Base-by-base conservation (phyloP, 2,797 vertebrate species). In the Enteromius mattozi region DNA sequence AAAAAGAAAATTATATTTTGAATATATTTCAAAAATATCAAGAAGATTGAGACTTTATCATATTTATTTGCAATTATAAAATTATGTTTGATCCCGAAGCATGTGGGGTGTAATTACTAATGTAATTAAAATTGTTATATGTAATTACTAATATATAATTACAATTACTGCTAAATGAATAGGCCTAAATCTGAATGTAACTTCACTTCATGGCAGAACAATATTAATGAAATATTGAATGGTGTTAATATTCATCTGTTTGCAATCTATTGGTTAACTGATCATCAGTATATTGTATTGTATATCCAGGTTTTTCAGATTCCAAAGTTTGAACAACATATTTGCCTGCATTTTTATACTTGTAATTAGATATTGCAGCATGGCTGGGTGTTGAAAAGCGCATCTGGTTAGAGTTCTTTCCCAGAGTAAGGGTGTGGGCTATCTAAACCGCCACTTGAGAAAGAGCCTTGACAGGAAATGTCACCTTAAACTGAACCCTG, bases 361-460 rank as follows among this genome's bases (percentile, higher is more conserved):
- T 54, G 27, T 54, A 75, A 75, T 35, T 10, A 10, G 19, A 10
- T 24, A 16, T 24, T 56, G 21, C 13, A 27, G 4, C 21, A 27
- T 47, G 70, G 13, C 14, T 72, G 42, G 70, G 70, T 72, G 37
- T 7, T 71, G 14, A 59, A 35, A 78, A 21, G 40, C 24, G 47
- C 13, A 8, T 63, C 40, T 78, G 51, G 54, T 24, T 10, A 13
- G 21, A 49, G 16, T 17, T 47, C 40, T 68, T 68, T 33, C 37
- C 40, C 37, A 45, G 37, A 61, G n/a, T 33, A 63, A 35, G 47
- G 78, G 66, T 79, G 82, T 81, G 61, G 66, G 19, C 24, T 3
- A 1, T 33, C 6, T 65, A 65, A n/a, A 45, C 6, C 0, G 21
- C 71, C 80, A 1, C 19, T 24, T 78, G 76, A 78, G 76, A 21